Evolutionary conservation across 2,113 vertebrate species (phyloP).

Genomic region (Campylomormyrus tamandua): DNA sequence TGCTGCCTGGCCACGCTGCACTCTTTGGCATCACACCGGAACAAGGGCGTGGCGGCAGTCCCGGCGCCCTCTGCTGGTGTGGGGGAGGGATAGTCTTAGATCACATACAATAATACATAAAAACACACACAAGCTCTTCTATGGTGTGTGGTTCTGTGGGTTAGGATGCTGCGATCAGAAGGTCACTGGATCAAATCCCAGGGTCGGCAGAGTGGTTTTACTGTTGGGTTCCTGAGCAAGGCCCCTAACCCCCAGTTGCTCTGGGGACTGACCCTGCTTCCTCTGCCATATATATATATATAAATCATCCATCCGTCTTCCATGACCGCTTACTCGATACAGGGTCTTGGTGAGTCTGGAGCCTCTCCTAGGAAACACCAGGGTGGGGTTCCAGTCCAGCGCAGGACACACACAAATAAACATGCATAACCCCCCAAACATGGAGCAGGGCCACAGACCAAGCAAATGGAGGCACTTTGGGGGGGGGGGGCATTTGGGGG

Average conservation of each 20-base stretch:
- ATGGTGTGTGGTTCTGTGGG: background rate
- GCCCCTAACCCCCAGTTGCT: background rate
- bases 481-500: no score
- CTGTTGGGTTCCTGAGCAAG: background rate
- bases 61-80: background rate
- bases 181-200: background rate
- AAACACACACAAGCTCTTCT: background rate
- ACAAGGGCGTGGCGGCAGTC: background rate
- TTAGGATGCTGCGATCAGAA: background rate
- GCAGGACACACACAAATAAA: background rate
- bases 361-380: background rate
- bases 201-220: background rate
- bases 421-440: background rate
- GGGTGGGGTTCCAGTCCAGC: background rate
- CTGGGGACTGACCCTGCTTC: background rate
- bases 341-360: background rate
- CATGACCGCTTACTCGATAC: background rate
- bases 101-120: background rate
- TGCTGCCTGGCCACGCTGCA: slow-evolving; percentile 63
- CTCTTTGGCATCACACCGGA: slow-evolving; percentile 68
- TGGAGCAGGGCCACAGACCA: no score
- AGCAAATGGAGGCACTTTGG: no score
- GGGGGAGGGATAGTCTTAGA: background rate
- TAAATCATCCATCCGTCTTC: background rate
- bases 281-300: no score